Base-by-base conservation (phyloP, 2,797 vertebrate genomes). In the Tinamus major region DNA sequence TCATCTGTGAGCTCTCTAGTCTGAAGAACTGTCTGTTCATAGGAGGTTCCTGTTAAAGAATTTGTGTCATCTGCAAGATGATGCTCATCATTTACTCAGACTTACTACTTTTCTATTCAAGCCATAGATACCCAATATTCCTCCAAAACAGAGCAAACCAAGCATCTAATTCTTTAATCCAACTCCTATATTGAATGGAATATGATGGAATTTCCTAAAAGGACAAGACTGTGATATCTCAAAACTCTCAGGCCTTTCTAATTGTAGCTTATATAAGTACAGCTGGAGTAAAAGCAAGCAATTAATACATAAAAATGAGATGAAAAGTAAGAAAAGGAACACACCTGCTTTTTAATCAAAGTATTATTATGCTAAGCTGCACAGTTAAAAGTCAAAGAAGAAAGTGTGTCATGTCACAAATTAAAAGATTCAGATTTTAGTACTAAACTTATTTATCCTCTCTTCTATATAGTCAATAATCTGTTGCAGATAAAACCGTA, bases 401-500 rank as follows among this genome's bases (percentile, higher is more conserved):
- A 72, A 87, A 92, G 84, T 62, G 10, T 61, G 12, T 44, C 0
- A 2, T 75, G 46, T 62, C 56, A 79, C 31, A 65, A 90, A n/a
- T 87, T 78, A 67, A 92, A 90, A 95, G 46, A 82, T 82, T 33
- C 80, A 65, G 7, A 65, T 61, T 85, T 85, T 92, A 49, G 61
- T 53, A 48, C n/a, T 46, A 10, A 20, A 59, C 67, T 83, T 65
- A 83, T 84, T 65, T 31, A 92, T 85, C 48, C 65, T 86, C 11
- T 85, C 58, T 64, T 93, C 74, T 90, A 86, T 91, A 87, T 17
- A 90, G 83, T 86, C 89, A 87, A 39, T 93, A 87, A 94, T 92
- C 63, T 88, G 46, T 70, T 86, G 81, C 77, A 89, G 51, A 87
- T 87, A 93, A 90, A 97, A 83, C 48, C 56, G 65, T 85, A 85